A percentile compares a stretch with the other conserved stretches of the same genome.
Conservation (phyloP, 1,140 invertebrate genomes). For the Sminthurides bifidus region DNA sequence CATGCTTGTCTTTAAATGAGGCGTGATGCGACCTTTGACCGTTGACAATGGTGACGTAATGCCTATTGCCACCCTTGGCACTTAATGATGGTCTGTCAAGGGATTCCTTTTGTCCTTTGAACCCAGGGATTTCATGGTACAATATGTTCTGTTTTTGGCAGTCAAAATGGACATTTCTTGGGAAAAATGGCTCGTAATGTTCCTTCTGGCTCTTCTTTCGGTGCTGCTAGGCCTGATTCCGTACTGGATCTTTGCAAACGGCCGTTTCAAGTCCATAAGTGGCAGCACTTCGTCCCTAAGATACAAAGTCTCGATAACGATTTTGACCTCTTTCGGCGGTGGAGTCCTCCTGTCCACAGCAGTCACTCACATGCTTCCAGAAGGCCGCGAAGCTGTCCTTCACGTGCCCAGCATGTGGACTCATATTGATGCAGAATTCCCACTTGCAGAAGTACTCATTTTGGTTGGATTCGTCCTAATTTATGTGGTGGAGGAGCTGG, state of each 20-base stretch:
- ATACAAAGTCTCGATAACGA: slow-evolving; percentile 33
- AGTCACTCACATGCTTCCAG: slow-evolving; percentile 78
- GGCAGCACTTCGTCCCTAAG: not conserved
- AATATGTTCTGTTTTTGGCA: too few relatives aligned
- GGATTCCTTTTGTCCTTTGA: too few relatives aligned
- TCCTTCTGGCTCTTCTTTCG: slow-evolving; percentile 48
- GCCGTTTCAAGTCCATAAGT: slow-evolving; percentile 35
- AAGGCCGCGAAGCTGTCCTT: slow-evolving; percentile 52
- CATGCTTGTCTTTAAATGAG: too few relatives aligned
- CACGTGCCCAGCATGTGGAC: slow-evolving; percentile 1
- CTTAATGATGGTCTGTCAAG: too few relatives aligned
- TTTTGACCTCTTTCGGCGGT: slow-evolving; percentile 75
- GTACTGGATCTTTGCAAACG: slow-evolving; percentile 45
- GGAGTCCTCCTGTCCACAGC: slow-evolving; percentile 82
- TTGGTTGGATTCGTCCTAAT: slow-evolving; percentile 70
- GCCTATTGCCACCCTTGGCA: too few relatives aligned
- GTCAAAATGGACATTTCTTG: slow-evolving; percentile 17
- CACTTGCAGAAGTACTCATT: slow-evolving; percentile 55
- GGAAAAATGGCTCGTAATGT: slow-evolving; percentile 27
- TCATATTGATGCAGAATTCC: slow-evolving; percentile 38
- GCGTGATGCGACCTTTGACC: too few relatives aligned
- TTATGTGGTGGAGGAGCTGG: slow-evolving; percentile 66
- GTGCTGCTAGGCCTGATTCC: slow-evolving; percentile 56
- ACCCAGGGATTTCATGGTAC: too few relatives aligned
- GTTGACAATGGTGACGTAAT: too few relatives aligned